These are phyloP conservation scores for Toxonevra muliebris DNA, from an alignment of 2,888 invertebrate species.

Conservation along the genomic window DNA sequence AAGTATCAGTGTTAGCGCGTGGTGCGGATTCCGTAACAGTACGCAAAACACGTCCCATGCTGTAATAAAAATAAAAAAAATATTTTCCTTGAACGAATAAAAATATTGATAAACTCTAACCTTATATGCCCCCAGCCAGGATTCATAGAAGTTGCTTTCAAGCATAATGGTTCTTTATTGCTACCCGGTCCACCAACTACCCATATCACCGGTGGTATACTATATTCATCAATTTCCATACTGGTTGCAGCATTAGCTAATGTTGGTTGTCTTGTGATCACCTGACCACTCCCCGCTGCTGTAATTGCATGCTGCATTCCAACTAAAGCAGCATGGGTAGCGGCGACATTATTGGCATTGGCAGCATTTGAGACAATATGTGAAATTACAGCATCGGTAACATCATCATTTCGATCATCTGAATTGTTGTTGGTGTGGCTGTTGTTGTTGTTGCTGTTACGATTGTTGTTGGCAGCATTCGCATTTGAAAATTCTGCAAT, in stretches of 20 bases:
- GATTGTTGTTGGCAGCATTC: constrained; percentile 42
- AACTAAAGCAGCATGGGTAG: constrained; percentile 33
- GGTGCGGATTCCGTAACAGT: constrained; percentile 76
- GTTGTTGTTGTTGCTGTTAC: constrained; percentile 31
- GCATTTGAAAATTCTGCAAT: constrained; percentile 50
- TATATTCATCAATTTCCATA: constrained; percentile 43
- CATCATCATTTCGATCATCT: constrained; percentile 37
- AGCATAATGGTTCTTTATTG: constrained; percentile 84
- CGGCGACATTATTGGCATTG: constrained; percentile 29
- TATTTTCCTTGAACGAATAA: not conserved
- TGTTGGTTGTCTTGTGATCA: constrained; percentile 53
- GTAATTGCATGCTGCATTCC: constrained; percentile 16
- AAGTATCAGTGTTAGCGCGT: constrained; percentile 70
- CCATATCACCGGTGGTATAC: constrained; percentile 67
- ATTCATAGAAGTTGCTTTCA: constrained; percentile 74
- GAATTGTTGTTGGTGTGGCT: constrained; percentile 35
- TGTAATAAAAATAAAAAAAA: constrained; percentile 52
- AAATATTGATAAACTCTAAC: too few species aligned
- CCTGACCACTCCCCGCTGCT: constrained; percentile 36
- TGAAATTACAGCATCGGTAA: constrained; percentile 46
- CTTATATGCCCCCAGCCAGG: constrained; percentile 80
- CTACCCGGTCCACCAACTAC: constrained; percentile 90
- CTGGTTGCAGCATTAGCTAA: constrained; percentile 43
- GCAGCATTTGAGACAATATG: constrained; percentile 44
- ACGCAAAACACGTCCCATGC: constrained; percentile 81